A percentile compares a stretch with the other conserved stretches of the same genome.
phyloP scores from a whole-genome alignment of 2,888 invertebrate species.

The Dendrolimus pini region DNA sequence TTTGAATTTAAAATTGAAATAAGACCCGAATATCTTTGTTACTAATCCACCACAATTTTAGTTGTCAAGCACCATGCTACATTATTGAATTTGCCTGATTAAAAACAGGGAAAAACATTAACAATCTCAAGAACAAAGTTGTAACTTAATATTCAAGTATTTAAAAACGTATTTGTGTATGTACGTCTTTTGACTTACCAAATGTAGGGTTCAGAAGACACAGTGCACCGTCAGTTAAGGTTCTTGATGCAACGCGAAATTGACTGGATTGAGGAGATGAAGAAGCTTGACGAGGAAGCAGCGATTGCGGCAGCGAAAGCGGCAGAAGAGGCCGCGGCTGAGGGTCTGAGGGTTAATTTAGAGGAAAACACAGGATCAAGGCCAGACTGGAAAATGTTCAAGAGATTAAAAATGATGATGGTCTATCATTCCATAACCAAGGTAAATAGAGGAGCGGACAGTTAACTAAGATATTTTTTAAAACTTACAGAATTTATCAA shows the following conservation, averaged over 20 bases:
- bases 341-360: conserved; percentile 21
- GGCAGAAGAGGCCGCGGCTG: conserved; percentile 21
- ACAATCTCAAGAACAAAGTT: no score
- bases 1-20: no score
- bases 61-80: no score
- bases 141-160: no score
- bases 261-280: conserved; percentile 39
- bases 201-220: conserved; percentile 66
- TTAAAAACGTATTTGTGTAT: no score
- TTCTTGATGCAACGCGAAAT: conserved; percentile 46
- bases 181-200: no score
- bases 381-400: conserved; percentile 44
- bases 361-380: conserved; percentile 20
- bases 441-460: conserved; percentile 27
- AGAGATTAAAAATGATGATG: conserved; percentile 51
- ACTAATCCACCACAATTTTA: no score
- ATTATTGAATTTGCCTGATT: no score
- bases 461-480: no score
- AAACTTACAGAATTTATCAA: no score
- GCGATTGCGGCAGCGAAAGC: conserved; percentile 17
- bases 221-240: conserved; percentile 55
- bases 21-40: no score
- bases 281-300: conserved; percentile 26
- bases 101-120: no score
- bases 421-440: conserved; percentile 62